Percentiles rank a stretch among this genome's conserved stretches.
Conservation (phyloP, 2,113 vertebrate genomes). For the Gymnarchus niloticus region DNA sequence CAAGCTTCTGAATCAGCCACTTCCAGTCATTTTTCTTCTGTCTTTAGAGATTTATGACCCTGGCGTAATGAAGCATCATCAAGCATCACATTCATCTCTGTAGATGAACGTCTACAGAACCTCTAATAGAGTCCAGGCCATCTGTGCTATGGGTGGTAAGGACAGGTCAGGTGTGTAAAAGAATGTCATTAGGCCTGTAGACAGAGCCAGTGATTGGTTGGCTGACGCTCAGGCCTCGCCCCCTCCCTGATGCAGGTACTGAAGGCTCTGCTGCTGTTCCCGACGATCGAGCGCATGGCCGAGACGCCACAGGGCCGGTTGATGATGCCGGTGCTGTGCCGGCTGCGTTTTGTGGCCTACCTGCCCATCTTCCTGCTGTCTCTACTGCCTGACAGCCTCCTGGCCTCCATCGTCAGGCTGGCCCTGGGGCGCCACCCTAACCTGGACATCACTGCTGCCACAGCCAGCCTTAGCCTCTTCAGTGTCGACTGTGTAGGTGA, state of each 20-base stretch:
- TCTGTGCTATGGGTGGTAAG: not conserved
- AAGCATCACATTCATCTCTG: not conserved
- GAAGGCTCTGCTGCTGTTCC: conserved; percentile 82
- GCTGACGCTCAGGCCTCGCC: not conserved
- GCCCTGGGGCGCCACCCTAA: conserved; percentile 48
- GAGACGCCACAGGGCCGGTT: conserved; percentile 77
- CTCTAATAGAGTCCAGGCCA: not conserved
- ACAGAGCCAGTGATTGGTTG: not conserved
- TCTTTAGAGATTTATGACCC: not conserved
- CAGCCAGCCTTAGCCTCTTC: conserved; percentile 60
- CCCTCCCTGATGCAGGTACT: conserved; percentile 62
- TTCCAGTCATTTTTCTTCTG: not conserved
- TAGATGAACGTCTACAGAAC: too few relatives aligned
- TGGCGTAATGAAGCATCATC: not conserved
- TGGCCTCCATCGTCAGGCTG: conserved; percentile 60
- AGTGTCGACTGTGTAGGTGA: conserved; percentile 79
- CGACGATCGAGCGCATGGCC: conserved; percentile 89
- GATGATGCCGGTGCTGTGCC: conserved; percentile 79
- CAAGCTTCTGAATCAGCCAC: too few relatives aligned
- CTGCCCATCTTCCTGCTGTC: conserved; percentile 75
- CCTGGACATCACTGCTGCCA: conserved; percentile 52
- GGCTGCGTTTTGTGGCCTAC: conserved; percentile 76
- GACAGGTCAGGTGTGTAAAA: not conserved
- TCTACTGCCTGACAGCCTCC: conserved; percentile 71
- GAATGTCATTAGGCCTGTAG: not conserved